phyloP scores from a whole-genome alignment of 2,113 vertebrate species.

The Saguinus midas region DNA sequence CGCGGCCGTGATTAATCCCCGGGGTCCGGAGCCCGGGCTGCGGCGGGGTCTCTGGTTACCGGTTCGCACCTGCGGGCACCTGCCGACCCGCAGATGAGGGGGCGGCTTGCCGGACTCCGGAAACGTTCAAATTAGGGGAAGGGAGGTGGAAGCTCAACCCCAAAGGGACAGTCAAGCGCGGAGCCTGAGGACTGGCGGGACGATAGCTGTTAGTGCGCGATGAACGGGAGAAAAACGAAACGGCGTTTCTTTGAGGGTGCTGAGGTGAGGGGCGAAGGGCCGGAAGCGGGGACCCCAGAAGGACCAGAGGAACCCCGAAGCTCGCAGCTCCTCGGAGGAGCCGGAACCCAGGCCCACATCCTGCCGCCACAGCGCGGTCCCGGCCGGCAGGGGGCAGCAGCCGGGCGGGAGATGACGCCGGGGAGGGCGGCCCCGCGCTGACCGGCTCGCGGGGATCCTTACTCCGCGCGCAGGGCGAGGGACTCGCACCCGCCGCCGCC shows the following conservation, averaged over 20 bases:
- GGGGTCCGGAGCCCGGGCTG: neutral
- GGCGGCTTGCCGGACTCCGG: neutral
- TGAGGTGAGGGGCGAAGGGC: neutral
- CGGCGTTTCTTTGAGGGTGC: neutral
- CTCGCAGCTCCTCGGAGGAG: accelerated
- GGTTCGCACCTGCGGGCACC: neutral
- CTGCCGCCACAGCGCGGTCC: neutral
- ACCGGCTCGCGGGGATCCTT: neutral
- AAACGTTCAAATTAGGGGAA: neutral
- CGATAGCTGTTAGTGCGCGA: neutral
- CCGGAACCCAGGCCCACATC: neutral
- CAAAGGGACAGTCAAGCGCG: neutral
- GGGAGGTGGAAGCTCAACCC: neutral
- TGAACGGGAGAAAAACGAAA: neutral
- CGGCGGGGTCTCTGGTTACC: neutral
- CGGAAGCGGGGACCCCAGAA: neutral
- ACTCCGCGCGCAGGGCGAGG: slow-evolving; percentile 70
- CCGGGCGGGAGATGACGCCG: slow-evolving; percentile 36
- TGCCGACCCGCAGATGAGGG: neutral
- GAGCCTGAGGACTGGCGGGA: neutral
- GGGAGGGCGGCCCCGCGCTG: neutral
- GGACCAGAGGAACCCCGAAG: neutral
- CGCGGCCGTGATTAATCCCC: neutral
- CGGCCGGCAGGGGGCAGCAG: slow-evolving; percentile 83
- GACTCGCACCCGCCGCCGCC: slow-evolving; percentile 83